These are phyloP conservation scores for Coptotermes formosanus DNA, from an alignment of 1,140 invertebrate genomes.

Conservation along the genomic window DNA sequence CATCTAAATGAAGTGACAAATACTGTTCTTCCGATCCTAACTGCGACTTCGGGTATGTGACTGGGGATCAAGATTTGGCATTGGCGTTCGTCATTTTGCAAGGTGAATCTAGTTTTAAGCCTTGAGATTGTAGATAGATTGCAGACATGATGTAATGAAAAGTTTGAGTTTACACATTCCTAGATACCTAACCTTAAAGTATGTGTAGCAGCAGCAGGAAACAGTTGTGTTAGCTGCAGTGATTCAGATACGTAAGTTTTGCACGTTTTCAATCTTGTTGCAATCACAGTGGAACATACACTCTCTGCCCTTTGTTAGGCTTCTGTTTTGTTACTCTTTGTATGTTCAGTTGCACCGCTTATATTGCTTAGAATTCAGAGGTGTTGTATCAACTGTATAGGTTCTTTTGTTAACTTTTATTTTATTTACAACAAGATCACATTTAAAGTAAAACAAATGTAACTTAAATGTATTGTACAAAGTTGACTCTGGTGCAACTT, in stretches of 20 bases:
- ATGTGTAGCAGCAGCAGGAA: not conserved
- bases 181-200: not conserved
- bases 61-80: not conserved
- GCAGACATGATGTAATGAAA: not conserved
- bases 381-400: not conserved
- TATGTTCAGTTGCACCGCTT: not conserved
- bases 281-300: not conserved
- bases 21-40: not conserved
- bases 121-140: not conserved
- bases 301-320: not conserved
- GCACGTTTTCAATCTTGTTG: not conserved
- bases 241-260: constrained; percentile 11
- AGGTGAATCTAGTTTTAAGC: constrained; percentile 11
- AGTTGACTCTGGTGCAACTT: not conserved
- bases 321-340: not conserved
- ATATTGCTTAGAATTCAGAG: not conserved
- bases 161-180: constrained; percentile 9
- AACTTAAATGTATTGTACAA: not conserved
- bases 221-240: not conserved
- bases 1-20: not conserved
- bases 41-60: not conserved
- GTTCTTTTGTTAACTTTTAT: not conserved
- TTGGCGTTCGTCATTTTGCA: not conserved
- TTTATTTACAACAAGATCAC: not conserved
- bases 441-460: not conserved